Base-by-base conservation (phyloP, 2,113 vertebrate genomes). In the Siniperca chuatsi region DNA sequence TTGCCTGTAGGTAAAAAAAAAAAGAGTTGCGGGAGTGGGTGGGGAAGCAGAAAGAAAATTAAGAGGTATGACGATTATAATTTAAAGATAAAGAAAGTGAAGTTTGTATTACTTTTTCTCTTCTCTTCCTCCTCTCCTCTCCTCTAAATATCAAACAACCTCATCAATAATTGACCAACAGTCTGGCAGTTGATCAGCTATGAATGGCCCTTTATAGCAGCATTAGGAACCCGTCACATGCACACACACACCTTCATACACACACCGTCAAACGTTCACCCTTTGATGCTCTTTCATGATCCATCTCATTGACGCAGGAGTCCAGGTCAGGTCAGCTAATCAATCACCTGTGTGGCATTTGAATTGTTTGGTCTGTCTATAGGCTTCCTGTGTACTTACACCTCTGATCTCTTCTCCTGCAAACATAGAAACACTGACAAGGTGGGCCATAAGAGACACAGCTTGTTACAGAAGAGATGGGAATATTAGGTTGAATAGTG, bases 221-320 rank as follows among this genome's bases (percentile, higher is more conserved):
- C 78, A 81, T 87, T 88, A 89, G 72, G 25, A 81, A 33, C 23
- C 78, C 15, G n/a, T 84, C 83, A 44, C 72, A 77, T 50, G 48
- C 76, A 46, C 57, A 50, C 57, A 42, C 76, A 66, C 66, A 35
- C 77, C n/a, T 20, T 35, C 48, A 13, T 21, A 11, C 68, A 87
- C 58, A 55, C 62, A 16, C 42, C 18, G 58, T n/a, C 57, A 72
- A 52, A 54, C 65, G 55, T 37, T 78, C 75, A 84, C 37, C 81
- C 86, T 92, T 94, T 94, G 91, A 94, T 93, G 90, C 79, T 89
- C 90, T 92, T 94, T 93, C 86, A 91, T 91, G 89, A 84, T 75
- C 90, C 80, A 85, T 89, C 66, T 90, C 84, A 92, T 93, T 92
- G 92, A 93, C 66, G 81, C 77, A 42, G 76, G 75, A 84, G 79